These are phyloP conservation scores for Grus americana DNA, from an alignment of 2,113 vertebrate genomes.

Conservation along the genomic window DNA sequence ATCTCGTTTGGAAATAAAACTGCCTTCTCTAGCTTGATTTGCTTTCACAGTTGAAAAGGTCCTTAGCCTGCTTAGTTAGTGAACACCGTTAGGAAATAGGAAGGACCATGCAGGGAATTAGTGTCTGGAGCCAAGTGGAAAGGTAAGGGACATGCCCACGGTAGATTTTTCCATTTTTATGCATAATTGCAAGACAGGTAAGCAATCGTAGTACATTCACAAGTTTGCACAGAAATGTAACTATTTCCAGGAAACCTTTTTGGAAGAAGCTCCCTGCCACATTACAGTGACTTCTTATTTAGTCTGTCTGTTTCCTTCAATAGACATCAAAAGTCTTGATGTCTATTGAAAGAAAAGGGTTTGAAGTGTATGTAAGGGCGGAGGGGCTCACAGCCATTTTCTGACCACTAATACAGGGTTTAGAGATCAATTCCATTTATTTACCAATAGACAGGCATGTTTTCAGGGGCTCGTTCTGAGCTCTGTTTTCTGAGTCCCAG, in stretches of 20 bases:
- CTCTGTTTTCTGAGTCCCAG: neutral
- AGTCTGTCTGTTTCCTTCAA: neutral
- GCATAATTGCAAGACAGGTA: neutral
- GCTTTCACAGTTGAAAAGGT: neutral
- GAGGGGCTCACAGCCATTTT: neutral
- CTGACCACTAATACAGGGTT: neutral
- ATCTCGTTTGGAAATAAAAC: conserved; percentile 45
- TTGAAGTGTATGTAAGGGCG: neutral
- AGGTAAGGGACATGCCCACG: neutral
- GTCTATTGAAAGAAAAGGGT: neutral
- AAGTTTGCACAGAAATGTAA: neutral
- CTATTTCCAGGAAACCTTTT: neutral
- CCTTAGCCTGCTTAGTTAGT: neutral
- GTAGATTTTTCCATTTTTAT: neutral
- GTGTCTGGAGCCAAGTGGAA: neutral
- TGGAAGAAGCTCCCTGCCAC: neutral
- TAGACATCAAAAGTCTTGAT: neutral
- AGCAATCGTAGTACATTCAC: neutral
- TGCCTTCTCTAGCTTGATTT: conserved; percentile 13
- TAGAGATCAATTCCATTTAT: neutral
- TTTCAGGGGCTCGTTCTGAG: neutral
- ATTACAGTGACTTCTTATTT: neutral
- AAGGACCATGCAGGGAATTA: neutral
- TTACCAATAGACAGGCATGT: neutral
- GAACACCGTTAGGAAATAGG: neutral